Evolutionary conservation across 2,113 vertebrate species (phyloP).

Genomic region (Chrysemys picta): DNA sequence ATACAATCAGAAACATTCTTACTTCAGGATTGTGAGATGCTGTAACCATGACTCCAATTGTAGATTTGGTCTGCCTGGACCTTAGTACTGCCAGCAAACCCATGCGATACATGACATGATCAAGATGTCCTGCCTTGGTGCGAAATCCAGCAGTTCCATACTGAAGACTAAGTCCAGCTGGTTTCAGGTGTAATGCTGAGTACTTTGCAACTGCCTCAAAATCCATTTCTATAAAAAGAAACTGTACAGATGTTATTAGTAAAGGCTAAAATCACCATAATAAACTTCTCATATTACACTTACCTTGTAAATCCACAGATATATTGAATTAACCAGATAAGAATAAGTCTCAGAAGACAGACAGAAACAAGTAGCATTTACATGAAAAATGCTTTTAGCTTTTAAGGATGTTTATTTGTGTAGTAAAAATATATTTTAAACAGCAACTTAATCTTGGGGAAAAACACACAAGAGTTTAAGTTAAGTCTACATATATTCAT

Average conservation of each 20-base stretch:
- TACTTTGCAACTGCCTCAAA: conserved; percentile 75
- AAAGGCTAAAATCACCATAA: rapidly evolving
- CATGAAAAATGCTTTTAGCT: background rate
- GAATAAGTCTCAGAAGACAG: background rate
- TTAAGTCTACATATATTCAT: background rate
- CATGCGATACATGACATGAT: conserved; percentile 96
- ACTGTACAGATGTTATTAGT: rapidly evolving
- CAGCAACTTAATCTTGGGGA: background rate
- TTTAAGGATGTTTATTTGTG: background rate
- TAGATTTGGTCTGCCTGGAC: conserved; percentile 85
- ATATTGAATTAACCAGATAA: rapidly evolving
- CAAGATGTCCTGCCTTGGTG: conserved; percentile 81
- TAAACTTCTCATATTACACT: background rate
- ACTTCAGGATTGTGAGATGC: conserved; percentile 98
- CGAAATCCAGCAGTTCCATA: conserved; percentile 97
- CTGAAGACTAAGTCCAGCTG: conserved; percentile 83
- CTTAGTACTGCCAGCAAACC: conserved; percentile 90
- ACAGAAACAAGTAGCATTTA: background rate
- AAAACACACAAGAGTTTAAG: background rate
- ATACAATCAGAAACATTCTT: conserved; percentile 15
- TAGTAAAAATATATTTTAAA: background rate
- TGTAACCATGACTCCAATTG: conserved; percentile 95
- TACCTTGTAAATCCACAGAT: rapidly evolving
- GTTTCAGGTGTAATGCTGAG: conserved; percentile 84
- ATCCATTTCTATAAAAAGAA: conserved; percentile 72